phyloP scores from a whole-genome alignment of 1,140 invertebrate species.

The Cyclargus thomasi region DNA sequence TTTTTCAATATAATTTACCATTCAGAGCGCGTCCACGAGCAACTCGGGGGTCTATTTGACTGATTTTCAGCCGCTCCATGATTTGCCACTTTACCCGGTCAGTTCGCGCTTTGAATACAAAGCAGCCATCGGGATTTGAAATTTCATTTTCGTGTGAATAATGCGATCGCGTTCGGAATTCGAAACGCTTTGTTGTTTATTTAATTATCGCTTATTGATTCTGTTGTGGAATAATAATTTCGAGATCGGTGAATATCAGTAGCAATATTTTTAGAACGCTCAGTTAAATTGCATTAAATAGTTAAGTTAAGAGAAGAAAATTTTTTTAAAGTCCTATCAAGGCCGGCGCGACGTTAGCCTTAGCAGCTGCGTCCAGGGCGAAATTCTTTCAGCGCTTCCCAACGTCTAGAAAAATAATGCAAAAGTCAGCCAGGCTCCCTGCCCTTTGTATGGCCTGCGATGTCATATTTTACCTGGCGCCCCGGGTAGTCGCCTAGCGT shows the following conservation, averaged over 20 bases:
- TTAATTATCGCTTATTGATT: slow-evolving; percentile 1
- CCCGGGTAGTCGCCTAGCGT: too few species aligned
- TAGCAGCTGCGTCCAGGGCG: too few species aligned
- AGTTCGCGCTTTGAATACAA: slow-evolving; percentile 53
- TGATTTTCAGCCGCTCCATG: slow-evolving; percentile 72
- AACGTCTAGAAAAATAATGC: too few species aligned
- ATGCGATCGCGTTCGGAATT: slow-evolving; percentile 53
- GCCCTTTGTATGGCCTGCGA: too few species aligned
- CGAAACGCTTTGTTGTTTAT: slow-evolving; percentile 13
- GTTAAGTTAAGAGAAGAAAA: too few species aligned
- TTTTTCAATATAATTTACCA: slow-evolving; percentile 35
- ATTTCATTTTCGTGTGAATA: slow-evolving; percentile 62
- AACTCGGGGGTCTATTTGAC: slow-evolving; percentile 68
- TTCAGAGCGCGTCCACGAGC: slow-evolving; percentile 44
- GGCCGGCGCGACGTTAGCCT: too few species aligned
- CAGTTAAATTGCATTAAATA: too few species aligned
- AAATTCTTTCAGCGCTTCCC: too few species aligned
- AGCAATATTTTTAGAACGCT: too few species aligned
- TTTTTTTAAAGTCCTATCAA: too few species aligned
- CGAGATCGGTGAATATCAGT: neutral
- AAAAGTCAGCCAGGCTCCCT: too few species aligned
- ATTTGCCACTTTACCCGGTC: slow-evolving; percentile 72
- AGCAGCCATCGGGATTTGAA: slow-evolving; percentile 53
- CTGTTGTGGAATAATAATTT: slow-evolving; percentile 11
- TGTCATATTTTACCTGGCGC: too few species aligned